Percentiles rank a stretch among this genome's conserved stretches.
Conservation (phyloP, 2,797 vertebrate genomes). For the Sebastes oblongus region DNA sequence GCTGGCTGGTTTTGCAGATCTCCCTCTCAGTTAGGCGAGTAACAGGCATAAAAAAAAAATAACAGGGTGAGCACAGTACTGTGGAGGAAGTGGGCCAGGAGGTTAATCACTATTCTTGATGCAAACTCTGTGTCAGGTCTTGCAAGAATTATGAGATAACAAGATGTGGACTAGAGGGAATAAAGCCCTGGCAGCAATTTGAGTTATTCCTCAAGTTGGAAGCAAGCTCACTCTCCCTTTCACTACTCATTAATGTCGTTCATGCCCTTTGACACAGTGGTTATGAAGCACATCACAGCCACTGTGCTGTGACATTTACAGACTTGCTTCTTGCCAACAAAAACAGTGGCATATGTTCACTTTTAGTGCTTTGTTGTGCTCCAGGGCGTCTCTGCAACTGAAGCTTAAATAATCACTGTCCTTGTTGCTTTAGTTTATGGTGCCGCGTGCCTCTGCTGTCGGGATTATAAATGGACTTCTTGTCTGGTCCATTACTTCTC, state of each 20-base stretch:
- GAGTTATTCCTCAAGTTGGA: neutral
- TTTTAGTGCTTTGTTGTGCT: neutral
- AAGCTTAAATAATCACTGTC: constrained; percentile 5
- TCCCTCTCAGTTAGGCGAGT: neutral
- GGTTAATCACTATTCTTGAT: neutral
- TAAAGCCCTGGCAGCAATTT: neutral
- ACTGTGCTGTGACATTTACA: neutral
- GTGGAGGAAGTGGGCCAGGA: neutral
- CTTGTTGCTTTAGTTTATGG: constrained; percentile 2
- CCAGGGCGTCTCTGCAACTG: neutral
- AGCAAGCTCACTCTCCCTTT: neutral
- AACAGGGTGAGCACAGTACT: neutral
- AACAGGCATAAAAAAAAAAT: neutral
- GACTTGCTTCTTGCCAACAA: neutral
- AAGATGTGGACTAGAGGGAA: neutral
- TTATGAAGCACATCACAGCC: neutral
- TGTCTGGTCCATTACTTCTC: neutral
- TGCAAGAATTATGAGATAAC: neutral
- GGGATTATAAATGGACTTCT: neutral
- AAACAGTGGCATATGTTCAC: neutral
- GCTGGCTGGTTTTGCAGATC: neutral
- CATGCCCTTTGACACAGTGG: neutral
- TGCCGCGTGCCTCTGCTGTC: constrained; percentile 1
- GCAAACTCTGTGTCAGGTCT: neutral
- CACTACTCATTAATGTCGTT: neutral